These are phyloP conservation scores for Arion vulgaris DNA, from an alignment of 1,140 invertebrate species.

Conservation along the genomic window DNA sequence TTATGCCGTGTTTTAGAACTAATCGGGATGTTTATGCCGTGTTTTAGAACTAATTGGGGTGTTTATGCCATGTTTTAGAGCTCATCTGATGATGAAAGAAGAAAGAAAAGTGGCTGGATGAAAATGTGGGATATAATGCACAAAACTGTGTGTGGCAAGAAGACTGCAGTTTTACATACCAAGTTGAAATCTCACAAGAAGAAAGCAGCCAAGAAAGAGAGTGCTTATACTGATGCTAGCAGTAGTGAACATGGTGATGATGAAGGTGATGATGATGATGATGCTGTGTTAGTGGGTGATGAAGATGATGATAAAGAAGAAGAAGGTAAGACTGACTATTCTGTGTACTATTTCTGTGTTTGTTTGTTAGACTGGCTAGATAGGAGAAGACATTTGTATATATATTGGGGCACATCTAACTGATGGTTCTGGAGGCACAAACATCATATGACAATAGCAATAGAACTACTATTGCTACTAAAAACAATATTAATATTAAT, in stretches of 20 bases:
- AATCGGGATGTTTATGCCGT: too few species aligned
- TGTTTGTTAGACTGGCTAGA: too few species aligned
- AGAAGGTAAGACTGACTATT: not conserved
- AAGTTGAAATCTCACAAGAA: not conserved
- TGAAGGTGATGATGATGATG: constrained; percentile 13
- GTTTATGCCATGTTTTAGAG: not conserved
- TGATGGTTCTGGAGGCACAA: too few species aligned
- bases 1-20: too few species aligned
- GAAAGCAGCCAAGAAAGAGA: not conserved
- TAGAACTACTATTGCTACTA: too few species aligned
- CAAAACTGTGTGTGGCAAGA: constrained; percentile 73
- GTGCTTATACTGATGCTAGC: not conserved
- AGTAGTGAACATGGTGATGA: not conserved
- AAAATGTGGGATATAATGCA: constrained; percentile 74
- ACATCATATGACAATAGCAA: too few species aligned
- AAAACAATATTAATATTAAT: too few species aligned
- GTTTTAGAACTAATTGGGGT: too few species aligned
- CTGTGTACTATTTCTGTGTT: too few species aligned
- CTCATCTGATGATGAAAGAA: constrained; percentile 15
- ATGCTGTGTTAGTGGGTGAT: not conserved
- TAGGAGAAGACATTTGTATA: too few species aligned
- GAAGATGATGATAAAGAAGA: constrained; percentile 15
- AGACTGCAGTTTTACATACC: constrained; percentile 12
- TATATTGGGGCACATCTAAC: too few species aligned
- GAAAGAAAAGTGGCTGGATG: constrained; percentile 64